phyloP scores from a whole-genome alignment of 53 echinoderm and acorn worm genomes.

The Arbacia lixula region DNA sequence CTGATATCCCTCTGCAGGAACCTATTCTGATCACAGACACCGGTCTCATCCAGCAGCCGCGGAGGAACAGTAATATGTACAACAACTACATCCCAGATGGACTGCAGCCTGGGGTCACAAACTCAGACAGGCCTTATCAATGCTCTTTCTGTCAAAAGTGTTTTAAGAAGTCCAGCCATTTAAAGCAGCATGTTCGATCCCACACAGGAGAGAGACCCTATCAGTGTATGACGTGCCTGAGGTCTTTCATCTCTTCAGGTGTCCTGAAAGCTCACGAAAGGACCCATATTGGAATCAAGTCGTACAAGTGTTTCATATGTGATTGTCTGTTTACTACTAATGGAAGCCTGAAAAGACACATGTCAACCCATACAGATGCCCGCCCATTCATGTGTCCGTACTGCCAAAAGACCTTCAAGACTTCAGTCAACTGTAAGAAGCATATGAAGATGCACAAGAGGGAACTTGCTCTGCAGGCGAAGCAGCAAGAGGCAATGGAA shows the following conservation, averaged over 20 bases:
- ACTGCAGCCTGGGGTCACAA: constrained; percentile 65
- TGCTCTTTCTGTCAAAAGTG: constrained; percentile 86
- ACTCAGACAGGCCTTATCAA: constrained; percentile 84
- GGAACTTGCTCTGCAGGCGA: constrained; percentile 84
- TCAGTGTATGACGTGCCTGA: constrained; percentile 82
- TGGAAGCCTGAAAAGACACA: constrained; percentile 98
- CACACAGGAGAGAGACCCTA: constrained; percentile 97
- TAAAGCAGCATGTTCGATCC: constrained; percentile 95
- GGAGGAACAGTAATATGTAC: constrained; percentile 73
- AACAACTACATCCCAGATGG: constrained; percentile 70
- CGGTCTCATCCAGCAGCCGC: constrained; percentile 92
- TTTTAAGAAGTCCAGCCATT: constrained; percentile 98
- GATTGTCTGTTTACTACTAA: constrained; percentile 90
- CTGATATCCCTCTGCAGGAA: constrained; percentile 89
- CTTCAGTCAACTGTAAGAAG: constrained; percentile 97
- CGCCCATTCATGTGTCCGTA: constrained; percentile 99
- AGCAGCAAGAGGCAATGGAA: constrained; percentile 62
- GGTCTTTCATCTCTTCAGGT: constrained; percentile 95
- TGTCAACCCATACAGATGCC: constrained; percentile 98
- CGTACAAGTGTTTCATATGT: constrained; percentile 93
- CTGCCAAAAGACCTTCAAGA: constrained; percentile 99
- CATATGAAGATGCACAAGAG: constrained; percentile 98
- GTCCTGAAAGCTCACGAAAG: constrained; percentile 91
- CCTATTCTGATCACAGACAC: constrained; percentile 98
- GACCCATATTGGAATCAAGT: constrained; percentile 91